phyloP scores from a whole-genome alignment of 2,797 vertebrate genomes.

The Zenarchopterus dispar region DNA sequence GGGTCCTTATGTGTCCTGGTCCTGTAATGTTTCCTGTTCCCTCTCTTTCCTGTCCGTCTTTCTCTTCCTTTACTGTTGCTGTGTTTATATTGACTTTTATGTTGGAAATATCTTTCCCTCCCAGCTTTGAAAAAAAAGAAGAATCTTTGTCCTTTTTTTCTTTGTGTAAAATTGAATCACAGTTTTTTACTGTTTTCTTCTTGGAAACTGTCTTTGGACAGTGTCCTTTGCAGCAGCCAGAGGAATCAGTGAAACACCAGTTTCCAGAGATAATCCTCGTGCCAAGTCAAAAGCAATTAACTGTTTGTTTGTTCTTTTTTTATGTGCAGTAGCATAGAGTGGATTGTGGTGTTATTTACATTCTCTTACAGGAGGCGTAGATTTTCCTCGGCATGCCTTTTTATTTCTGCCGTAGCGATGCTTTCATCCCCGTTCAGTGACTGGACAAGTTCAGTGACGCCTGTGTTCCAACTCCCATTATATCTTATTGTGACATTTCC shows the following conservation, averaged over 20 bases:
- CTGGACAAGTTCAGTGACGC: too few species aligned
- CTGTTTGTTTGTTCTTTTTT: not conserved
- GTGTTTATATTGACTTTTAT: not conserved
- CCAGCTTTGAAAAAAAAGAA: not conserved
- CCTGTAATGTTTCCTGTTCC: too few species aligned
- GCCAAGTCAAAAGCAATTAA: not conserved
- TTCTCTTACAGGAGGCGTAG: too few species aligned
- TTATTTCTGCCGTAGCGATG: too few species aligned
- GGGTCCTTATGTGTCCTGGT: not conserved
- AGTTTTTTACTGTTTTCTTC: not conserved
- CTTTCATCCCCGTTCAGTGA: too few species aligned
- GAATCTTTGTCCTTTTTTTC: not conserved
- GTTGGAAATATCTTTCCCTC: not conserved
- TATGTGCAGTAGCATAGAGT: too few species aligned
- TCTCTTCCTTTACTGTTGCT: not conserved
- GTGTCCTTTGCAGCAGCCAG: not conserved
- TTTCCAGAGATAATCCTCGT: not conserved
- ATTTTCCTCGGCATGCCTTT: too few species aligned
- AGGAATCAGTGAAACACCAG: too few species aligned
- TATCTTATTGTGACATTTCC: too few species aligned
- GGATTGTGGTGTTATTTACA: too few species aligned
- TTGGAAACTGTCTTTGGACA: not conserved
- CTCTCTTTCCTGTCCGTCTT: too few species aligned
- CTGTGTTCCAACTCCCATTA: too few species aligned
- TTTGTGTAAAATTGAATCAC: not conserved